These are phyloP conservation scores for Eretmochelys imbricata DNA, from an alignment of 2,113 vertebrate species.

Conservation along the genomic window DNA sequence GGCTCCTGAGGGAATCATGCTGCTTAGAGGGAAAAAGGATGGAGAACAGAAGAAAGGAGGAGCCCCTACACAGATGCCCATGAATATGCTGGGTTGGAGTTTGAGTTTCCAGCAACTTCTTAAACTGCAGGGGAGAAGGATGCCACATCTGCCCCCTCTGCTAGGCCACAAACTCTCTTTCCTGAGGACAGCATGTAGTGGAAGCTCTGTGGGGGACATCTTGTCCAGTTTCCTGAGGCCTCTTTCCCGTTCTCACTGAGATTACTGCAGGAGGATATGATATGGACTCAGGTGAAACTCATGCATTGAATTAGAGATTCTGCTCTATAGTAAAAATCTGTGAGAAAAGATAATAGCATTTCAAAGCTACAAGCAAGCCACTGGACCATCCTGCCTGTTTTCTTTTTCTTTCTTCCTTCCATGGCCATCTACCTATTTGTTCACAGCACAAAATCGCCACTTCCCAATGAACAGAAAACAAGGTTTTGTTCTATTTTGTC, in stretches of 20 bases:
- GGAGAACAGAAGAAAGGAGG: not conserved
- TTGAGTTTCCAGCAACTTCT: not conserved
- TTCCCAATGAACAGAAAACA: conserved; percentile 1
- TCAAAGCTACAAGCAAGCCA: not conserved
- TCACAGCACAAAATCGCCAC: not conserved
- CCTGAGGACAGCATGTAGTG: not conserved
- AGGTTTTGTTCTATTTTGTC: not conserved
- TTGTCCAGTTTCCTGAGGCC: not conserved
- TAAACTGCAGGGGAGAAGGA: not conserved
- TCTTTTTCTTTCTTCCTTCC: not conserved
- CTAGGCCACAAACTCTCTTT: not conserved
- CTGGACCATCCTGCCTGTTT: not conserved
- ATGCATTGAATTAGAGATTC: not conserved
- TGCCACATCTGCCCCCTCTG: not conserved
- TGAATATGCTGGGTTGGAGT: not conserved
- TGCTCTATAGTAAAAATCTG: not conserved
- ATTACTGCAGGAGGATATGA: not conserved
- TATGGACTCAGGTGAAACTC: not conserved
- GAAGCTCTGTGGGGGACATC: not conserved
- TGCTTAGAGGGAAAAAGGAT: not conserved
- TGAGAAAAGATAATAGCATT: not conserved
- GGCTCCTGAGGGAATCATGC: not conserved
- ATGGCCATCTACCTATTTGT: not conserved
- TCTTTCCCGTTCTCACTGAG: not conserved
- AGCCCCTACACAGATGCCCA: not conserved